phyloP scores from a whole-genome alignment of 1,140 invertebrate species.

The Drosophila tsacasi region DNA sequence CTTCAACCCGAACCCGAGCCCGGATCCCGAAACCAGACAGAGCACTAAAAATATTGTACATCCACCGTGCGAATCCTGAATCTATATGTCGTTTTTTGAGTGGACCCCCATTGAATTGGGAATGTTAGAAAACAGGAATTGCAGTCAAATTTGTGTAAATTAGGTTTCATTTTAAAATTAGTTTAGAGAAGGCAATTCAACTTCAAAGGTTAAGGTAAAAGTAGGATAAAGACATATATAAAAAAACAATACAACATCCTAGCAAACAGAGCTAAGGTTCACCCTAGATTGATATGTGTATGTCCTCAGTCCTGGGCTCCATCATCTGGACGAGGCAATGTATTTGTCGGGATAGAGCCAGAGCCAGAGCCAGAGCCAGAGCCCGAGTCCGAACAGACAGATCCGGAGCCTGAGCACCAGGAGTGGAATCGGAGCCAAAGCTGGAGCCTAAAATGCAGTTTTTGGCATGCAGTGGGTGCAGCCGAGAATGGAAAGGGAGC shows the following conservation, averaged over 20 bases:
- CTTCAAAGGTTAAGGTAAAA: neutral
- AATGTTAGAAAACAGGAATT: neutral
- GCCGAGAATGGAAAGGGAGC: constrained; percentile 28
- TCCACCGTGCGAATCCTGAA: constrained; percentile 59
- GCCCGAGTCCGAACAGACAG: constrained; percentile 36
- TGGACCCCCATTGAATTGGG: neutral
- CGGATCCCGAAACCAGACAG: constrained; percentile 19
- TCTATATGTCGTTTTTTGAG: constrained; percentile 10
- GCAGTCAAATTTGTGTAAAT: neutral
- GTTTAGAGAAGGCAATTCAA: neutral
- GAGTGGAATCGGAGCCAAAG: constrained; percentile 32
- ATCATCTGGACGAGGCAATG: constrained; percentile 50
- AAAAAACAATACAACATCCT: neutral
- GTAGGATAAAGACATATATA: neutral
- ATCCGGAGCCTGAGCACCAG: constrained; percentile 22
- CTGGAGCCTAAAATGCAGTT: constrained; percentile 79
- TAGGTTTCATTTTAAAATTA: neutral
- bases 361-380: constrained; percentile 6
- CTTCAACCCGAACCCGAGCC: constrained; percentile 4
- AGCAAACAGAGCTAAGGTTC: neutral
- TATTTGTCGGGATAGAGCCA: constrained; percentile 47
- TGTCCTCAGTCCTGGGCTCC: constrained; percentile 20
- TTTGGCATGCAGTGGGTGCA: constrained; percentile 61
- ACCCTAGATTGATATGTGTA: constrained; percentile 1
- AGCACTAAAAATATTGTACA: constrained; percentile 80